Evolutionary conservation across 1,140 invertebrate genomes (phyloP), one percentile per base, ranked within the genome.

Genomic region (Achroia grisella): DNA sequence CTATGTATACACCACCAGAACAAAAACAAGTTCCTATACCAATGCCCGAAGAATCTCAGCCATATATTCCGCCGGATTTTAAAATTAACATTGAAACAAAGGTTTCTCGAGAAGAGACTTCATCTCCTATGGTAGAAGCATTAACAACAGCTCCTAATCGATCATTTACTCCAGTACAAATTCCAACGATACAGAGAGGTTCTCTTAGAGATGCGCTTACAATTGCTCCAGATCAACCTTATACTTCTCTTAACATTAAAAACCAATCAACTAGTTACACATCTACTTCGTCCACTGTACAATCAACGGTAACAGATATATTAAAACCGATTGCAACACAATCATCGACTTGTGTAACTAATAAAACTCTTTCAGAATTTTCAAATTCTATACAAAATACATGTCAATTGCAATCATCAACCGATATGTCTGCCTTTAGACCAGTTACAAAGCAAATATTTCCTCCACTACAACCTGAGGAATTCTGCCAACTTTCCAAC

Each of bases 181-280:
- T 51, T 11, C 44, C 48, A 33, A 39, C 35, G 41, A 61, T 73
- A 29, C 64, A 76, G 56, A 62, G 82, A 50, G 74, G 74, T 11
- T 87, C 92, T 9, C 89, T 94, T 53, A 87, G 90, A 14, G 88
- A 89, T 44, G 92, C 93, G 2, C 62, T 94, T n/a, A 91, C 89
- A 29, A 91, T 90, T 44, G 93, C 93, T 1, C 90, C 93, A 2
- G 90, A 93, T 41, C 70, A 81, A 39, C 84, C 88, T 1, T 89
- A 86, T 44, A 88, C 86, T 55, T 87, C 87, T 29, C 82, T 89
- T 36, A 62, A 59, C 53, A 63, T 63, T 35, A 55, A 57, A 42
- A 69, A 52, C 49, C 45, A 56, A 48, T 49, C 56, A 4, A 57
- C 48, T 39, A 48, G 65, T 51, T 63, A 66, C 29, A 64, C 50